These are phyloP conservation scores for Clytia hemisphaerica DNA, from an alignment of 30 jellyfish, hydroid and myxozoan genomes.

Conservation along the genomic window DNA sequence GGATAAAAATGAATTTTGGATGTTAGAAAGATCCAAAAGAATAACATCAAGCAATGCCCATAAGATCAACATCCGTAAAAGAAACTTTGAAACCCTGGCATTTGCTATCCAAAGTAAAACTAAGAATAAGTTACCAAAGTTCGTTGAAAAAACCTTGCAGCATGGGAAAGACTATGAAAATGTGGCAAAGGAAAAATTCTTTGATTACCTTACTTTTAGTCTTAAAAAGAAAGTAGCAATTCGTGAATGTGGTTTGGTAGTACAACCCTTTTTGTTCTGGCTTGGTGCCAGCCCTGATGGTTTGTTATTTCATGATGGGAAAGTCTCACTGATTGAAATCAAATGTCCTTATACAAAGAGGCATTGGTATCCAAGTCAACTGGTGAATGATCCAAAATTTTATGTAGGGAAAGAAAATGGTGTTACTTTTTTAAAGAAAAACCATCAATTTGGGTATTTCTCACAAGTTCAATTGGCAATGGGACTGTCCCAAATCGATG, in stretches of 20 bases:
- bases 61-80: slow-evolving; percentile 24
- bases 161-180: slow-evolving; percentile 31
- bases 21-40: not conserved
- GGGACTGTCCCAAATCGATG: slow-evolving; percentile 13
- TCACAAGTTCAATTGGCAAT: slow-evolving; percentile 44
- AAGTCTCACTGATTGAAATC: not conserved
- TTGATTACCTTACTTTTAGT: slow-evolving; percentile 4
- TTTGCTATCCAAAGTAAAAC: not conserved
- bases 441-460: slow-evolving; percentile 32
- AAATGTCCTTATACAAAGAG: slow-evolving; percentile 16
- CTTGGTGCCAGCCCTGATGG: not conserved
- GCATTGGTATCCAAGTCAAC: not conserved
- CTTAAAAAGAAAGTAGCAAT: slow-evolving; percentile 9
- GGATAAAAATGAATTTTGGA: slow-evolving; percentile 12
- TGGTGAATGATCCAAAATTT: slow-evolving; percentile 5
- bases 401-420: slow-evolving; percentile 21
- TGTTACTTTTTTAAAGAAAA: slow-evolving; percentile 3
- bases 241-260: slow-evolving; percentile 31
- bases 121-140: not conserved
- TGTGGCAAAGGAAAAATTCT: slow-evolving; percentile 20
- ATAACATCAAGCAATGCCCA: slow-evolving; percentile 38
- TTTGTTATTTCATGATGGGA: not conserved
- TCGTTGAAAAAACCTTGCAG: slow-evolving; percentile 29
- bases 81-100: slow-evolving; percentile 33
- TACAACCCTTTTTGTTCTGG: slow-evolving; percentile 43